These are phyloP conservation scores for Troides helena DNA, from an alignment of 2,888 invertebrate species.

Conservation along the genomic window DNA sequence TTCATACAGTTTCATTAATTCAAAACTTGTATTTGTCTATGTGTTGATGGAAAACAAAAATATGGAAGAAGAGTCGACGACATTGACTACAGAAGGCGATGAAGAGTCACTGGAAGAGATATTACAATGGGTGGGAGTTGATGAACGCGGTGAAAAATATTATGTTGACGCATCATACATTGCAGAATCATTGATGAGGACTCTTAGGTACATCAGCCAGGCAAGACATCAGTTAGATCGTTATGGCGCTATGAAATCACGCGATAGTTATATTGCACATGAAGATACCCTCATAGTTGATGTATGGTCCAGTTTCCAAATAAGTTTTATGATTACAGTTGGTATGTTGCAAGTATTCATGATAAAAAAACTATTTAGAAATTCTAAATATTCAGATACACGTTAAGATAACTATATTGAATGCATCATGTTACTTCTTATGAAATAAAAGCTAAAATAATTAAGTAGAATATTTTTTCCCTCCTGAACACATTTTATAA, in stretches of 20 bases:
- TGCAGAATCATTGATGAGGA: constrained; percentile 82
- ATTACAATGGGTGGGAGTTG: constrained; percentile 58
- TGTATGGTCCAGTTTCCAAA: constrained; percentile 87
- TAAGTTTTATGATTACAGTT: constrained; percentile 85
- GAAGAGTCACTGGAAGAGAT: constrained; percentile 52
- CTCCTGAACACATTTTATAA: not conserved
- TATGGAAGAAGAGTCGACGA: constrained; percentile 48
- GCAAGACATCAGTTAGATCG: constrained; percentile 84
- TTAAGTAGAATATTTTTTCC: not conserved
- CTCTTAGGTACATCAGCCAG: constrained; percentile 81
- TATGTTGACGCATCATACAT: constrained; percentile 75
- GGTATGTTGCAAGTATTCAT: constrained; percentile 88
- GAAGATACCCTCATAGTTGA: constrained; percentile 90
- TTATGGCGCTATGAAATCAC: constrained; percentile 86
- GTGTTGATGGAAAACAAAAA: constrained; percentile 83
- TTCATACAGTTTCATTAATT: constrained; percentile 87
- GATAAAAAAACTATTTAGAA: constrained; percentile 81
- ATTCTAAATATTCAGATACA: constrained; percentile 28
- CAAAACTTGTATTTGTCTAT: constrained; percentile 90
- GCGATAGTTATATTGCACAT: constrained; percentile 90
- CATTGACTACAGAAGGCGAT: constrained; percentile 43
- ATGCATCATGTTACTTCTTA: not conserved
- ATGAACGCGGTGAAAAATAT: constrained; percentile 52
- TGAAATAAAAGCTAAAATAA: not conserved
- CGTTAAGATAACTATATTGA: not conserved